Percentiles rank a stretch among this genome's conserved stretches.
Conservation (phyloP, 2,113 vertebrate species). For the Cebus imitator region DNA sequence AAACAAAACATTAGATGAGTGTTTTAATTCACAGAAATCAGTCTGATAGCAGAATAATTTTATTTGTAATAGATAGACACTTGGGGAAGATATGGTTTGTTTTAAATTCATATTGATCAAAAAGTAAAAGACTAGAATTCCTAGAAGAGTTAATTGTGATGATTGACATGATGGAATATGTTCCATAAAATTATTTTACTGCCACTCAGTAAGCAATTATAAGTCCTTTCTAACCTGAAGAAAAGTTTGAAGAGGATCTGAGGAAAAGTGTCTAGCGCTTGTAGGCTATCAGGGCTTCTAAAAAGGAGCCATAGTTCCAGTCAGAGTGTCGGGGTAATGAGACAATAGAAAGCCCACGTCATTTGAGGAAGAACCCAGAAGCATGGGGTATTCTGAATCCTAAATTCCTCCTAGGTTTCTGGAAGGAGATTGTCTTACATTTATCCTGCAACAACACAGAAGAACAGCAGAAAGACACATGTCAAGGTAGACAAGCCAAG, state of each 20-base stretch:
- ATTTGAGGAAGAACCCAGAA: background rate
- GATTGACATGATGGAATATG: background rate
- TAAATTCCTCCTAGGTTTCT: background rate
- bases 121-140: background rate
- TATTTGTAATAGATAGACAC: background rate
- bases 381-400: background rate
- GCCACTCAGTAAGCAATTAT: background rate
- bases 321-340: background rate
- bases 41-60: background rate
- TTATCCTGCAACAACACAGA: background rate
- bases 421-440: background rate
- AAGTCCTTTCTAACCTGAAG: background rate
- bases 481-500: background rate
- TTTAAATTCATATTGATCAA: background rate
- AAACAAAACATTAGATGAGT: background rate
- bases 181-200: background rate
- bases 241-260: background rate
- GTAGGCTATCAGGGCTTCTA: background rate
- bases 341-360: background rate
- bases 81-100: background rate
- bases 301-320: background rate
- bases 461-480: fast-evolving
- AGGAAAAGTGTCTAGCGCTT: background rate
- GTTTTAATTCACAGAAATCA: background rate
- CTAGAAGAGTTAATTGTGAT: background rate